These are phyloP conservation scores for Ylistrum balloti DNA, from an alignment of 1,140 invertebrate genomes.

Conservation along the genomic window DNA sequence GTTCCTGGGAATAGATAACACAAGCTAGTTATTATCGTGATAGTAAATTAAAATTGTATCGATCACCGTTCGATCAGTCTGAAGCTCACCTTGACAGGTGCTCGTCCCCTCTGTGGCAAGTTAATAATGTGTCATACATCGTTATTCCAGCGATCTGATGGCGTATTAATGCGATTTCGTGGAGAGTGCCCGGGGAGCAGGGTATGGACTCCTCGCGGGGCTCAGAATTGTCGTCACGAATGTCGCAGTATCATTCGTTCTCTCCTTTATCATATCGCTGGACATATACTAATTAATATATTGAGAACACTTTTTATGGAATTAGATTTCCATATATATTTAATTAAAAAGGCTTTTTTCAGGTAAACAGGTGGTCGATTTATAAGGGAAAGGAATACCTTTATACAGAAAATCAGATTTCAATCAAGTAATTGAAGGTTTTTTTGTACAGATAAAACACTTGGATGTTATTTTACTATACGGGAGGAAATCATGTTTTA, in stretches of 20 bases:
- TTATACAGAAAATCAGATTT: neutral
- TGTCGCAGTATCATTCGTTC: neutral
- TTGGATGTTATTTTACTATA: neutral
- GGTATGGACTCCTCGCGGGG: neutral
- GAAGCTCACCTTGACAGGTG: conserved; percentile 6
- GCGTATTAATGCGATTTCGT: no score
- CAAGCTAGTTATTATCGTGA: neutral
- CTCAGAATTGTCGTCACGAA: neutral
- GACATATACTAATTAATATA: neutral
- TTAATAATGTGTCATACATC: no score
- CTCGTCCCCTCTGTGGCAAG: neutral
- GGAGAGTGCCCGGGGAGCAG: neutral
- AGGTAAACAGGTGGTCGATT: conserved; percentile 2
- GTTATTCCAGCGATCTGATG: no score
- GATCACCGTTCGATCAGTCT: conserved; percentile 10
- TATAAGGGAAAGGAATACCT: neutral
- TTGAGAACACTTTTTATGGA: conserved; percentile 20
- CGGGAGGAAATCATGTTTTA: neutral
- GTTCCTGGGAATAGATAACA: neutral
- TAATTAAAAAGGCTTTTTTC: neutral
- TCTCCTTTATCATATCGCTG: neutral
- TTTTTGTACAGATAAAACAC: neutral
- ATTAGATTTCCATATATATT: conserved; percentile 2
- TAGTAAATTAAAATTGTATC: conserved; percentile 9
- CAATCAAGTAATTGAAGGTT: conserved; percentile 1